Base-by-base conservation (phyloP, 2,888 invertebrate species). In the Nymphalis urticae region DNA sequence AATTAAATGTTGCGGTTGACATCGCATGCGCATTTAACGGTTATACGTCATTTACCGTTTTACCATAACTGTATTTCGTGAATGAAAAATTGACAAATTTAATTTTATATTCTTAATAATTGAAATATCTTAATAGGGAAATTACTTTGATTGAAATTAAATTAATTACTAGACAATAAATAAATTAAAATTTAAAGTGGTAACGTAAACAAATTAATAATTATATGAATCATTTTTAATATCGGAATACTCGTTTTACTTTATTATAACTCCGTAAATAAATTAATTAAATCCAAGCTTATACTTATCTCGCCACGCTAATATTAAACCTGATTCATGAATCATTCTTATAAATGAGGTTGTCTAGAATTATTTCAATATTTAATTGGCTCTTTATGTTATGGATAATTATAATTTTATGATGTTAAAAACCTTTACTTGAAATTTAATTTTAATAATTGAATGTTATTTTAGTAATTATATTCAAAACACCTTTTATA, bases 11-110 rank as follows among this genome's bases (percentile, higher is more conserved):
- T 77, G 84, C 81, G 85, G 86, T 86, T 85, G 88, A 86, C 87
- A 85, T 84, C 82, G 85, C 83, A 83, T 83, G 85, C 83, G 79
- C 81, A 73, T 69, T 72, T 86, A 88, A 89, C 90, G 86, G 89
- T 83, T 79, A 75, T 78, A 76, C 79, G 79, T 82, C 80, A 80
- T 81, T 80, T 81, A 82, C 86, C 79, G 84, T 78, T 84, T 80
- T 77, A 77, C 77, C 81, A 80, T 79, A 83, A 86, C 85, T 80
- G 88, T 86, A 82, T 81, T 66, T 68, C 63, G 64, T 70, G 71
- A 75, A 70, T 42, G 62, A 69, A 72, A 72, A 66, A 66, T 53
- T 62, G 48, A 51, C 61, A 71, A 64, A 69, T 70, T 72, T 68
- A 62, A 62, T 71, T 68, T 67, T 27, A 21, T 47, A 19, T 66